Evolutionary conservation across 2,113 vertebrate species (phyloP), one percentile per base, ranked within the genome.

Genomic region (Elgaria multicarinata): DNA sequence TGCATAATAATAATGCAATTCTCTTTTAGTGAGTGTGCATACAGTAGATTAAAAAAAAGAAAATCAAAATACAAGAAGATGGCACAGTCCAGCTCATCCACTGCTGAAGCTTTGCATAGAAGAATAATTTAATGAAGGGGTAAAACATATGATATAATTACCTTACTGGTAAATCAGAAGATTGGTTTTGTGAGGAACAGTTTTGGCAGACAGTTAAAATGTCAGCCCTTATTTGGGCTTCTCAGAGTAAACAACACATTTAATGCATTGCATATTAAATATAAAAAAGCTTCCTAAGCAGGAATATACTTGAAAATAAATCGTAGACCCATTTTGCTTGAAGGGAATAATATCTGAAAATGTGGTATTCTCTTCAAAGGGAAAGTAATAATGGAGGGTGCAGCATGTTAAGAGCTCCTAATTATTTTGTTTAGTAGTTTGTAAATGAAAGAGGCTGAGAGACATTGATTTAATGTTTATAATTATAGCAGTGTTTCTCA

Each of bases 151-250:
- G 0, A 42, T 90, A 24, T 78, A 78, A 81, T 90, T 90, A 55
- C 42, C 92, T 93, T 85, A 89, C 55, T 94, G 83, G 79, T 74
- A 91, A 95, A 89, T 86, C 1, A 81, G 58, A 58, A 92, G 81
- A 77, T 83, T 87, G 42, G 28, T 92, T 90, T 93, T 91, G 91
- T 92, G 80, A 89, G 87, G 77, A 88, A 44, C 2, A 16, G 1
- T 89, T 88, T 89, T 20, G 9, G 64, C 66, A 50, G 75, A 6
- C 55, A 64, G 92, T 92, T 91, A 93, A 92, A 91, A 86, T 92
- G 93, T 94, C 87, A 92, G 95, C 91, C 92, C 42, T 93, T 95
- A 94, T 77, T 95, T 95, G 92, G 90, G 88, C 92, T 94, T 94
- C 92, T 94, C 86, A 93, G 93, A 94, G 86, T 91, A 95, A 94